phyloP scores from a whole-genome alignment of 2,888 invertebrate species.

The Mesodorylaimus sp. region DNA sequence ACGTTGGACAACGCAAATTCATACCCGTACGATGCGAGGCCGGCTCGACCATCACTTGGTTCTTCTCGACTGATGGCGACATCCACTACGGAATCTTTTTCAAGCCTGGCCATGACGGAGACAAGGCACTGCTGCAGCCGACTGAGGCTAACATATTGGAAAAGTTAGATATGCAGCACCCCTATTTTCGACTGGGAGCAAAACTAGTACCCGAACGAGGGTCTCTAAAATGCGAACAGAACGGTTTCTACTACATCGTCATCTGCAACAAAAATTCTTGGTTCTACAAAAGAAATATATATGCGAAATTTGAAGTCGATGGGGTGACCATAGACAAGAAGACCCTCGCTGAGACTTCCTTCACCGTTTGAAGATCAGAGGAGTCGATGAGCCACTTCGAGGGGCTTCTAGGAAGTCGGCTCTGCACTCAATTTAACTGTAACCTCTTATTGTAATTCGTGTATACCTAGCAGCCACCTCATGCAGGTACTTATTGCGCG shows the following conservation, averaged over 20 bases:
- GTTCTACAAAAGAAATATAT: slow-evolving; percentile 15
- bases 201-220: slow-evolving; percentile 27
- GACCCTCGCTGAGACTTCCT: no score
- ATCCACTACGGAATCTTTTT: slow-evolving; percentile 25
- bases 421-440: no score
- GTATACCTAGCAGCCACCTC: no score
- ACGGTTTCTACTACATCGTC: slow-evolving; percentile 17
- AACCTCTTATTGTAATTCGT: no score
- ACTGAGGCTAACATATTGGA: slow-evolving; percentile 18
- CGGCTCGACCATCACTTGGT: slow-evolving; percentile 20
- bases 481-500: no score
- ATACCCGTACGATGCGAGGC: slow-evolving; percentile 16
- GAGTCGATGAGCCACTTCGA: no score
- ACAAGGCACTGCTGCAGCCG: slow-evolving; percentile 9
- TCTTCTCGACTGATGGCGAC: slow-evolving; percentile 26
- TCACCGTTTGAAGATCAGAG: no score
- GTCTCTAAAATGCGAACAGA: slow-evolving; percentile 14
- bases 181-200: slow-evolving; percentile 23
- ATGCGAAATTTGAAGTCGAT: slow-evolving; percentile 1
- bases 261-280: slow-evolving; percentile 26
- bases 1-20: slow-evolving; percentile 18
- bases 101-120: neutral
- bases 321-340: no score
- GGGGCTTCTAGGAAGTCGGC: no score
- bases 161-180: slow-evolving; percentile 24